Conservation (phyloP, 2,113 vertebrate genomes). For the Cinclus mexicanus region DNA sequence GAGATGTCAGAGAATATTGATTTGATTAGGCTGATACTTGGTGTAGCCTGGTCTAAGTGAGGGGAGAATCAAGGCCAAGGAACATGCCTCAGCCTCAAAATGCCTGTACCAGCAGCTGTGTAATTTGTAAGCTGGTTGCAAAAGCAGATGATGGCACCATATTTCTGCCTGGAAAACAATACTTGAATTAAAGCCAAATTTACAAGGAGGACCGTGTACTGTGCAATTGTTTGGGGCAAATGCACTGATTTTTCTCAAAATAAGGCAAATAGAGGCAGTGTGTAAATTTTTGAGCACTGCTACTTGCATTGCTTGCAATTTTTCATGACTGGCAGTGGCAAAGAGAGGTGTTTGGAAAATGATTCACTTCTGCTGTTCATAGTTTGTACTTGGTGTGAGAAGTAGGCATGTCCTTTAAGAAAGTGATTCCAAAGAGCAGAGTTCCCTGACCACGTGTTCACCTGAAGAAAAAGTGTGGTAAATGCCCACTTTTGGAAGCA, state of each 20-base stretch:
- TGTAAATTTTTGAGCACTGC: background rate
- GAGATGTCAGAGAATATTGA: background rate
- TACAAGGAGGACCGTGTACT: background rate
- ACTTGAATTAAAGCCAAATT: background rate
- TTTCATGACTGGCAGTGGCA: background rate
- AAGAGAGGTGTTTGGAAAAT: background rate
- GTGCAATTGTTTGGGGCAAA: background rate
- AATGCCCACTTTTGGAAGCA: background rate
- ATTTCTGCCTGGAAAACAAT: conserved; percentile 7
- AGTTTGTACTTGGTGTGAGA: background rate
- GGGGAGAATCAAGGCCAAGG: background rate
- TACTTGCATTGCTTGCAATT: background rate
- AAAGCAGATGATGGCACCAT: background rate
- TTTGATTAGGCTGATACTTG: background rate
- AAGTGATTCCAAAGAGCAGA: background rate
- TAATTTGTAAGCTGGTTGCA: background rate
- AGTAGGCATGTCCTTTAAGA: background rate
- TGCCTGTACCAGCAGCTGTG: background rate
- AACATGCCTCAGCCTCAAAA: background rate
- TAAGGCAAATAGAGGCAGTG: background rate
- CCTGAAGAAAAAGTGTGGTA: background rate
- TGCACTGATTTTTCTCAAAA: background rate
- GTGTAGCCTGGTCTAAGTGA: background rate
- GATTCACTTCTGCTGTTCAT: background rate
- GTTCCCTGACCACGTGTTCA: background rate